Percentiles rank a stretch among this genome's conserved stretches.
phyloP scores from a whole-genome alignment of 2,797 vertebrate genomes.

The Taeniopygia guttata region DNA sequence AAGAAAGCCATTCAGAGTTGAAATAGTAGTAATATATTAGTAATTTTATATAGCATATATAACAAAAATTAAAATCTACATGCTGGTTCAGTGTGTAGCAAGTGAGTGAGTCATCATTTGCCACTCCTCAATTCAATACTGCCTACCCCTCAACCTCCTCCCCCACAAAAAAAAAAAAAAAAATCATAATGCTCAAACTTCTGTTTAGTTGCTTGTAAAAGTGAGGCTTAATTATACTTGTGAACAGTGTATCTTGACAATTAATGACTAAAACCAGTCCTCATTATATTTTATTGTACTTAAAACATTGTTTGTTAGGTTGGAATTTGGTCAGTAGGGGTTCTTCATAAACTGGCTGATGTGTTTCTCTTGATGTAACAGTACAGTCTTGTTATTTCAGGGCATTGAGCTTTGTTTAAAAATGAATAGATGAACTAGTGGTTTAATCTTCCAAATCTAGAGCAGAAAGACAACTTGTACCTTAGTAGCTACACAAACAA shows the following conservation, averaged over 20 bases:
- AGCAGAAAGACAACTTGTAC: not conserved
- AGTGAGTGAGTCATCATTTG: not conserved
- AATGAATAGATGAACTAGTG: not conserved
- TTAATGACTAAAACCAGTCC: constrained; percentile 69
- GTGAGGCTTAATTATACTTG: constrained; percentile 57
- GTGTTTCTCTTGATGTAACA: constrained; percentile 19
- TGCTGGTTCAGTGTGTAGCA: not conserved
- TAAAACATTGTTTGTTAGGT: constrained; percentile 50
- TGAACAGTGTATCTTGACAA: constrained; percentile 62
- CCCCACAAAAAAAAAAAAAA: rapidly evolving
- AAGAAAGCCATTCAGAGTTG: not conserved
- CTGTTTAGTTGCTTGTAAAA: constrained; percentile 61
- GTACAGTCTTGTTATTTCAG: constrained; percentile 3
- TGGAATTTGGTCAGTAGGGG: constrained; percentile 55
- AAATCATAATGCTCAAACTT: constrained; percentile 23
- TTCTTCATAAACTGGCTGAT: constrained; percentile 11
- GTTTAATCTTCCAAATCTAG: constrained; percentile 16
- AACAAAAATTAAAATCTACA: not conserved
- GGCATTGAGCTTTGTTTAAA: constrained; percentile 36
- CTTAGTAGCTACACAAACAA: not conserved
- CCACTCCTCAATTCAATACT: not conserved
- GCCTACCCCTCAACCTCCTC: rapidly evolving
- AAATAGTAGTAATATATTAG: not conserved
- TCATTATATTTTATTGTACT: constrained; percentile 75
- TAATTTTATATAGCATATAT: not conserved